Conservation (phyloP, 2,797 vertebrate species). For the Spinibarbus caldwelli region DNA sequence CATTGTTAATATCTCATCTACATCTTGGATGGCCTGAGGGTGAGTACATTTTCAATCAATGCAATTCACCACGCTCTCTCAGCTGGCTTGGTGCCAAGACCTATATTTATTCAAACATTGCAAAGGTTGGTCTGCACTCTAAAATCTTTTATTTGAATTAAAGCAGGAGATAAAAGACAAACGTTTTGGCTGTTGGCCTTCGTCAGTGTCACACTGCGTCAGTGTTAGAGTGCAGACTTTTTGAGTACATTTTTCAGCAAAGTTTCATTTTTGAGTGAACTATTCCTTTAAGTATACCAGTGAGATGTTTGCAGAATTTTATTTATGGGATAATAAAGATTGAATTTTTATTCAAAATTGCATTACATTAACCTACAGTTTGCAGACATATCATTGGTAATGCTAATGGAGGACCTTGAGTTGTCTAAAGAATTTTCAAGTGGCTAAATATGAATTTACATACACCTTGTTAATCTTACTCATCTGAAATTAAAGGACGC, state of each 20-base stretch:
- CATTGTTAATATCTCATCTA: background rate
- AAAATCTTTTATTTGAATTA: background rate
- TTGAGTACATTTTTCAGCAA: no score
- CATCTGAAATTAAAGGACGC: constrained; percentile 74
- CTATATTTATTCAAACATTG: background rate
- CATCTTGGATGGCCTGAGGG: background rate
- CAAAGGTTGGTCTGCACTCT: background rate
- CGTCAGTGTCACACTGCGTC: background rate
- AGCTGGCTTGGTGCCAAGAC: background rate
- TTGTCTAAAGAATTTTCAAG: background rate
- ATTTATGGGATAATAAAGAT: background rate
- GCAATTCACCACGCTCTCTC: background rate
- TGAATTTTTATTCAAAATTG: background rate
- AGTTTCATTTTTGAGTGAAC: background rate
- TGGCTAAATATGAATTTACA: constrained; percentile 26
- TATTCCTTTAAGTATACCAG: no score
- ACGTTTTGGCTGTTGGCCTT: background rate
- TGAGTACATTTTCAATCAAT: constrained; percentile 1
- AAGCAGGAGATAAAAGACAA: background rate
- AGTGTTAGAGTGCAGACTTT: background rate
- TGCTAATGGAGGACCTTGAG: background rate
- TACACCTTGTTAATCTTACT: constrained; percentile 65
- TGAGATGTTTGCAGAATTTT: background rate
- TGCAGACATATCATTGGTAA: background rate
- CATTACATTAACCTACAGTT: background rate